Evolutionary conservation across 2,797 vertebrate species (phyloP), one percentile per base, ranked within the genome.

Genomic region (Aphelocoma californica): DNA sequence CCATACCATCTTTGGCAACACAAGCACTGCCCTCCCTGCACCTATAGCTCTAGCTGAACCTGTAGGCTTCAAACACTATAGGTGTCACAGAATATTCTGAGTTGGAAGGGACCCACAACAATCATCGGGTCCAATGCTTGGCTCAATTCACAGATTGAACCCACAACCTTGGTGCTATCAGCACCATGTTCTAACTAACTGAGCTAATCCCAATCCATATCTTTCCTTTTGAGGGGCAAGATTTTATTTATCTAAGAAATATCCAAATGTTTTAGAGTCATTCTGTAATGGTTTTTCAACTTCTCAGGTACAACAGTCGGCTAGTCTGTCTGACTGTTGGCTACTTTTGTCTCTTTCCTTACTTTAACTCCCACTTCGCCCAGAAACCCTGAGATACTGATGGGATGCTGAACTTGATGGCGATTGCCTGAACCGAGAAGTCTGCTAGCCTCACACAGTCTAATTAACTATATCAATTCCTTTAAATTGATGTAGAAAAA

Each of bases 171-270:
- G 32, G 4, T 53, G 29, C 14, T 29, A 14, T 18, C n/a, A 60
- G 19, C 45, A 38, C 20, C 19, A 5, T 12, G 16, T 6, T 78
- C 29, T 61, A 54, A 21, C 25, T 40, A 40, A 69, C 3, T 40
- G 19, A 54, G 9, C 3, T 54, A 48, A 62, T 40, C 24, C 7
- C 29, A 54, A n/a, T 4, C 16, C 1, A 0, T 12, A 38, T n/a
- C 73, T 77, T 75, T 57, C 9, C 9, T 50, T 62, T 81, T 7
- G 42, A 14, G 18, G 6, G 16, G 25, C 2, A 85, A 48, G 10
- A 4, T 24, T 38, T 91, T 87, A 16, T 66, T 40, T 24, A n/a
- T 24, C 31, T 66, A 66, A 66, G 40, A 74, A 90, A 71, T 40
- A 44, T 2, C 5, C 14, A 51, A 56, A 34, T 1, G 0, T 36